Percentiles rank a stretch among this genome's conserved stretches.
Evolutionary conservation across 2,797 vertebrate species (phyloP).

Genomic region (Phataginus tricuspis): DNA sequence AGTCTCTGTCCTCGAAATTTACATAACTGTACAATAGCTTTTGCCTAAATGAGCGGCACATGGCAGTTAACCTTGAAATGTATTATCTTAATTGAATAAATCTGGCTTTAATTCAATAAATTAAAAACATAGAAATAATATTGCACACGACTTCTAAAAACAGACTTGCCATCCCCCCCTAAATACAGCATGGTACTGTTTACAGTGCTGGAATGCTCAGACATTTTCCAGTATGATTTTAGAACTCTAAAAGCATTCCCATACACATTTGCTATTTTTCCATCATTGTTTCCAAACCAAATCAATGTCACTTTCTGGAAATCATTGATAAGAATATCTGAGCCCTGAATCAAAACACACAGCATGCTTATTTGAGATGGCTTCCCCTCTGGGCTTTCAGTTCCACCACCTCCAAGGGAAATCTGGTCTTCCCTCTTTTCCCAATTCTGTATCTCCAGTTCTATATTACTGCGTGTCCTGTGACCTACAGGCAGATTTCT

Average conservation of each 20-base stretch:
- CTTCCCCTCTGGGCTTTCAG: conserved; percentile 62
- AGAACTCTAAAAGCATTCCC: conserved; percentile 78
- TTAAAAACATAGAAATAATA: conserved; percentile 85
- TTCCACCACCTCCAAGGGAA: conserved; percentile 70
- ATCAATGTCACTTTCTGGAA: conserved; percentile 84
- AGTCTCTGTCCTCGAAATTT: conserved; percentile 87
- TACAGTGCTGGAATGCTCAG: conserved; percentile 61
- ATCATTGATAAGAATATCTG: conserved; percentile 85
- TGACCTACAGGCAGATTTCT: conserved; percentile 76
- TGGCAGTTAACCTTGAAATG: conserved; percentile 89
- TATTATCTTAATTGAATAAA: conserved; percentile 89
- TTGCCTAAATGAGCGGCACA: conserved; percentile 89
- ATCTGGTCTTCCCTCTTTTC: conserved; percentile 61
- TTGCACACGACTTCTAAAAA: conserved; percentile 77
- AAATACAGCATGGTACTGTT: conserved; percentile 45
- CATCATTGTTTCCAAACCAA: conserved; percentile 81
- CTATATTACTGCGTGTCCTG: conserved; percentile 61
- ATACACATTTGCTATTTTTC: conserved; percentile 81
- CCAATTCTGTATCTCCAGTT: neutral
- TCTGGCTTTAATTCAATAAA: conserved; percentile 87
- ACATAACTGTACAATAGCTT: conserved; percentile 89
- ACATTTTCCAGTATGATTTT: conserved; percentile 68
- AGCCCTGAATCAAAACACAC: conserved; percentile 83
- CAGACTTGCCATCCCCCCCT: conserved; percentile 54
- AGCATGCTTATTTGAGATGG: conserved; percentile 78